Base-by-base conservation (phyloP, 2,797 vertebrate species). In the Platyrinchus mystaceus region DNA sequence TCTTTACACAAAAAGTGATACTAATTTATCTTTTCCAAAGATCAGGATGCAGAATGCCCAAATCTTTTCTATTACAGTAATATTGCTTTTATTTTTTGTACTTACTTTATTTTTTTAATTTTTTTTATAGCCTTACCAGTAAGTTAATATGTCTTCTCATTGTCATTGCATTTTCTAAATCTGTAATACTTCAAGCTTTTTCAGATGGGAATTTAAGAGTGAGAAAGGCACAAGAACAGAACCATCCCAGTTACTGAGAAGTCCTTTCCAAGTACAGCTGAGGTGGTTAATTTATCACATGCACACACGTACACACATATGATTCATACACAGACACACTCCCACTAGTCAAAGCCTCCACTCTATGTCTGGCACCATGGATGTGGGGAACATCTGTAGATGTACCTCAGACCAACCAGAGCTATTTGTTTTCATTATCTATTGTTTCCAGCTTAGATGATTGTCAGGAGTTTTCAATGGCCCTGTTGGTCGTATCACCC, bases 221-320 rank as follows among this genome's bases (percentile, higher is more conserved):
- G 30, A 78, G n/a, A 59, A 3, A 77, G 59, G 26, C 18, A 34
- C 37, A 60, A 50, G 50, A 86, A 41, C 7, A 83, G 32, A 86
- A 50, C 19, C 21, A 58, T 11, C 18, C 8, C 27, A 34, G 27
- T 43, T 36, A 21, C 9, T 39, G 43, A 81, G 62, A 47, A 71
- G 19, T 28, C 17, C 7, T 87, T 82, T 79, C 39, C 44, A 62
- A 84, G 9, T 12, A 21, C 12, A 64, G 59, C 4, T 50, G 44
- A 94, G 67, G 2, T 34, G 68, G 73, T 56, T 66, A 30, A 39
- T 53, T 71, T 36, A 14, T 37, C 43, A 34, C 26, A 17, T 0
- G 1, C 36, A 49, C 7, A 41, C 30, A 30, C 0, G 0, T 53
- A 47, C 8, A 47, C 34, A 49, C 4, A 3, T 15, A 24, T 5